These are phyloP conservation scores for Malacoctenus gilli DNA, from an alignment of 2,797 vertebrate genomes.

Conservation along the genomic window DNA sequence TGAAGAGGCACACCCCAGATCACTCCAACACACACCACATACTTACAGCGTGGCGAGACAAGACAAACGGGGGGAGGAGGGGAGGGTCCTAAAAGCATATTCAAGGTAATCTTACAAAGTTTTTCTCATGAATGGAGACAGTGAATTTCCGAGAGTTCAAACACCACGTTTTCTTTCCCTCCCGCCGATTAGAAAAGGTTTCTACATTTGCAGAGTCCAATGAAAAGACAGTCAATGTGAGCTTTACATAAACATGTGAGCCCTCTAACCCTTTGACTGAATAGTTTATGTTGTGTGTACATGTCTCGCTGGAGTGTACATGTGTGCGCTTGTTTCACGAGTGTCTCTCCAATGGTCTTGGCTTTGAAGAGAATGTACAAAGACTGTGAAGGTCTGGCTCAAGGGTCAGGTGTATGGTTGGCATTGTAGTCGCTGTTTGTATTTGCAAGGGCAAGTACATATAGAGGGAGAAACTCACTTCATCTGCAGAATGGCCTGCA, in stretches of 20 bases:
- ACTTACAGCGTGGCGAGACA: slow-evolving; percentile 19
- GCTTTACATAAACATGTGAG: slow-evolving; percentile 28
- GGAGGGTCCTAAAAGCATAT: slow-evolving; percentile 18
- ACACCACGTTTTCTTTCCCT: slow-evolving; percentile 33
- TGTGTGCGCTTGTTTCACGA: slow-evolving; percentile 6
- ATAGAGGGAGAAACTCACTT: slow-evolving; percentile 8
- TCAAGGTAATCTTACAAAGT: slow-evolving; percentile 34
- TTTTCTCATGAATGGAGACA: slow-evolving; percentile 14
- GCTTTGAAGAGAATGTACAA: slow-evolving; percentile 35
- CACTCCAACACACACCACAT: background rate
- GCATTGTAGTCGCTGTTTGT: slow-evolving; percentile 26
- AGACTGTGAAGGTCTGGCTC: slow-evolving; percentile 28
- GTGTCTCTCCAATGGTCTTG: slow-evolving; percentile 11
- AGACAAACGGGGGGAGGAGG: slow-evolving; percentile 12
- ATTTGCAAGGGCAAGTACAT: slow-evolving; percentile 52
- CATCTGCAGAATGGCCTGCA: slow-evolving; percentile 19
- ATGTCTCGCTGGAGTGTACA: slow-evolving; percentile 15
- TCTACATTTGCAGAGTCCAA: slow-evolving; percentile 42
- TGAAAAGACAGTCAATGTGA: slow-evolving; percentile 5
- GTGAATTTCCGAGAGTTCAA: background rate
- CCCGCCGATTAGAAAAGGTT: slow-evolving; percentile 15
- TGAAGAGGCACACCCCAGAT: too few relatives aligned
- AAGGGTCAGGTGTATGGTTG: slow-evolving; percentile 40
- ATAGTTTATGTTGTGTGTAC: slow-evolving; percentile 28
- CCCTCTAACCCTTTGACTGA: slow-evolving; percentile 39